Evolutionary conservation across 2,113 vertebrate genomes (phyloP).

Genomic region (Dasyurus viverrinus): DNA sequence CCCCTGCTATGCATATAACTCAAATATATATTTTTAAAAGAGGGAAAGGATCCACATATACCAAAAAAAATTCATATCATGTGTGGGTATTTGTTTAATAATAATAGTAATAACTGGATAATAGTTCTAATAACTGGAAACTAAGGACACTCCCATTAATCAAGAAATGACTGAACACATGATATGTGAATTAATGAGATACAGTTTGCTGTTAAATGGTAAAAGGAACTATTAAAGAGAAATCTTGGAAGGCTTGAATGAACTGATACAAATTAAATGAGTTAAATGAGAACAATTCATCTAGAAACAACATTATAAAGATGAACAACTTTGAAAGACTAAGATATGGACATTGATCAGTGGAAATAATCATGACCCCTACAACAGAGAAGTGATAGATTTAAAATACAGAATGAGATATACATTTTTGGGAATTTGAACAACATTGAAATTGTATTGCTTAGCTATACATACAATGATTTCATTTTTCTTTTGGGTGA

Average conservation of each 20-base stretch:
- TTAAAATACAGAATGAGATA: neutral
- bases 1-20: neutral
- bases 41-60: too few species aligned
- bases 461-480: neutral
- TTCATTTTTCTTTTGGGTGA: neutral
- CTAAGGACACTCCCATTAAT: neutral
- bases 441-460: neutral
- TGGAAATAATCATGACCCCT: neutral
- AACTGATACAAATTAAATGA: neutral
- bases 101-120: too few species aligned
- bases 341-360: neutral
- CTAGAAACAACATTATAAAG: neutral
- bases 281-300: neutral
- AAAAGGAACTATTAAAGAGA: neutral
- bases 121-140: neutral
- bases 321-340: neutral
- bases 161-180: neutral
- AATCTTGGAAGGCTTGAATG: neutral
- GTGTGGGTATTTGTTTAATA: too few species aligned
- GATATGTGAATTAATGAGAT: neutral
- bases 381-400: neutral
- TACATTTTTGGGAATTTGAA: neutral
- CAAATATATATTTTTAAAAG: neutral
- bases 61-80: too few species aligned
- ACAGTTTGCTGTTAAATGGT: neutral